These are phyloP conservation scores for Ovis canadensis DNA, from an alignment of 2,113 vertebrate species.

Conservation along the genomic window DNA sequence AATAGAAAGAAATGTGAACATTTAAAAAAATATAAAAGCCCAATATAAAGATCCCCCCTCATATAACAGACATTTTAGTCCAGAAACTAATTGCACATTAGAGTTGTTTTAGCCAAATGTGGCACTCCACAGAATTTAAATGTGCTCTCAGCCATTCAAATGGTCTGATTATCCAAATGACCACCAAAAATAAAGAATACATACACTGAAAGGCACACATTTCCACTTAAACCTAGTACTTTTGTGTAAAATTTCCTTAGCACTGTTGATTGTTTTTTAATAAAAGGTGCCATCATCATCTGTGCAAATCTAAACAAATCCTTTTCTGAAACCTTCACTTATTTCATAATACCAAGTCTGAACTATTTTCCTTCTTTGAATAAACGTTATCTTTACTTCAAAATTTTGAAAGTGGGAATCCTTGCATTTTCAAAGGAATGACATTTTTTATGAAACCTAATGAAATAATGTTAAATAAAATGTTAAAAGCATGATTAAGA, in stretches of 20 bases:
- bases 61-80: constrained; percentile 74
- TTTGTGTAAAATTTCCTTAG: constrained; percentile 69
- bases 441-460: constrained; percentile 74
- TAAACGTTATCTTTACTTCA: constrained; percentile 55
- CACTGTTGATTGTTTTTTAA: constrained; percentile 55
- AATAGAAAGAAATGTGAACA: constrained; percentile 73
- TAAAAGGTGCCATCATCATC: constrained; percentile 77
- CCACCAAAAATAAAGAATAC: constrained; percentile 66
- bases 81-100: constrained; percentile 76
- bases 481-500: constrained; percentile 87
- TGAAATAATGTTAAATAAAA: constrained; percentile 79
- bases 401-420: constrained; percentile 71
- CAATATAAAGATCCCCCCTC: constrained; percentile 78
- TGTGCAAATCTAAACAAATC: constrained; percentile 83
- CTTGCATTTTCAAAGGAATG: constrained; percentile 81
- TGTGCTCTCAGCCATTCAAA: constrained; percentile 56
- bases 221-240: constrained; percentile 68
- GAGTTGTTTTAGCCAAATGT: constrained; percentile 63
- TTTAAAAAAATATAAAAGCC: constrained; percentile 80
- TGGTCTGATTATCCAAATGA: constrained; percentile 36
- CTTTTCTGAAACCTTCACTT: constrained; percentile 77
- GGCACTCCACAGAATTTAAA: constrained; percentile 72
- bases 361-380: constrained; percentile 73
- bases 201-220: constrained; percentile 79
- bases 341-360: constrained; percentile 82